Conservation (phyloP, 2,113 vertebrate species). For the Callorhinus ursinus region DNA sequence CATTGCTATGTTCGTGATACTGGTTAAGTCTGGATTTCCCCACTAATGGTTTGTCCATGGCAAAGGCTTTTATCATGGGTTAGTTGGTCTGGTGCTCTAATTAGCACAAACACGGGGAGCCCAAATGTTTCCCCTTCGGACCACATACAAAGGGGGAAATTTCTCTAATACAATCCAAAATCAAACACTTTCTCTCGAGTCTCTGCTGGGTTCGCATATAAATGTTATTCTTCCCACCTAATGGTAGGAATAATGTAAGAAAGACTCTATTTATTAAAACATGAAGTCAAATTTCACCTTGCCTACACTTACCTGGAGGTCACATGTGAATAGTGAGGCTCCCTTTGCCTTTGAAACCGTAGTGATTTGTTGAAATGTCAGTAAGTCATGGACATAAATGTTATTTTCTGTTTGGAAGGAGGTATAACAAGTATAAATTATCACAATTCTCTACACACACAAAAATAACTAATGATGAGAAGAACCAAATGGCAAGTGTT, state of each 20-base stretch:
- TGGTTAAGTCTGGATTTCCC: not conserved
- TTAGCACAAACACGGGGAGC: not conserved
- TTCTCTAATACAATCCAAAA: not conserved
- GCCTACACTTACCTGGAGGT: constrained; percentile 91
- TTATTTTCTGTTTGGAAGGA: constrained; percentile 93
- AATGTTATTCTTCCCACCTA: not conserved
- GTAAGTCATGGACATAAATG: constrained; percentile 97
- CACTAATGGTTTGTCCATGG: not conserved
- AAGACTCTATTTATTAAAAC: not conserved
- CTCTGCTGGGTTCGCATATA: not conserved
- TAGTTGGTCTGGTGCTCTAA: not conserved
- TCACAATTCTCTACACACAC: not conserved
- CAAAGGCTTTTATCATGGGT: not conserved
- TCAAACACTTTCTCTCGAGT: not conserved
- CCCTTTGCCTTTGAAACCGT: constrained; percentile 96
- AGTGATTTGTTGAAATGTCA: constrained; percentile 99
- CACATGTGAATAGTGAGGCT: constrained; percentile 96
- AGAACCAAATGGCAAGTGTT: not conserved
- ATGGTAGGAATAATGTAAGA: not conserved
- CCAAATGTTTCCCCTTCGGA: not conserved
- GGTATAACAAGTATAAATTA: constrained; percentile 49
- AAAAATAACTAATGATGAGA: not conserved
- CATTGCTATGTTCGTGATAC: not conserved
- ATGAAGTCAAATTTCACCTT: not conserved
- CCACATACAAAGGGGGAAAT: not conserved